Evolutionary conservation across 2,113 vertebrate species (phyloP).

Genomic region (Gymnobelideus leadbeateri): DNA sequence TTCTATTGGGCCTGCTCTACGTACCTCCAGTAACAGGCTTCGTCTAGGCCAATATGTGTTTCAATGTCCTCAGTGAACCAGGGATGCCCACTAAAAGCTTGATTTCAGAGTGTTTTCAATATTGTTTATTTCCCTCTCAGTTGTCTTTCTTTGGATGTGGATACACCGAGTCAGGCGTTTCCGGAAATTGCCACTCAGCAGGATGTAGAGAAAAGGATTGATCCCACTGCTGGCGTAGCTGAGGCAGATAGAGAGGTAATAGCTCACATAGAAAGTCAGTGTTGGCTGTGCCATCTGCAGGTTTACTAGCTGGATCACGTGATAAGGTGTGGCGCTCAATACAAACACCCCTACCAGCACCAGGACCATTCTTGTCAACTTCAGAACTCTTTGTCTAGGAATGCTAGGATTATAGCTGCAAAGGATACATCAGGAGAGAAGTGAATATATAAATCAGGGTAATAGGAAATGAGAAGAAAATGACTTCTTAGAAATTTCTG

Average conservation of each 20-base stretch:
- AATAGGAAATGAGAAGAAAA: background rate
- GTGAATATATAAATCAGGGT: background rate
- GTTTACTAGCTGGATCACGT: conserved; percentile 81
- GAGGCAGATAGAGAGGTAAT: conserved; percentile 82
- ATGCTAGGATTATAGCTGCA: conserved; percentile 76
- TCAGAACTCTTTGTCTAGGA: conserved; percentile 77
- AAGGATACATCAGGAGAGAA: conserved; percentile 36
- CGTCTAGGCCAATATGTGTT: background rate
- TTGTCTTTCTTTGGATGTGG: conserved; percentile 53
- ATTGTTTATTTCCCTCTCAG: conserved; percentile 66
- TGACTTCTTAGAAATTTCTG: background rate
- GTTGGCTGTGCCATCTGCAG: conserved; percentile 74
- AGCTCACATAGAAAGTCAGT: conserved; percentile 78
- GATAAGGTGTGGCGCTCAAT: conserved; percentile 79
- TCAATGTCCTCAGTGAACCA: background rate
- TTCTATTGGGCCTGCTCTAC: background rate
- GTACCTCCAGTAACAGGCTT: background rate
- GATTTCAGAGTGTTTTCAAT: conserved; percentile 68
- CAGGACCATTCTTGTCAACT: conserved; percentile 80
- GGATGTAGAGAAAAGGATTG: conserved; percentile 83
- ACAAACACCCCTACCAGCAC: conserved; percentile 77
- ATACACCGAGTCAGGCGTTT: conserved; percentile 64
- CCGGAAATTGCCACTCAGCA: conserved; percentile 82
- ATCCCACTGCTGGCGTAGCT: conserved; percentile 82
- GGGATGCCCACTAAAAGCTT: conserved; percentile 56